These are phyloP conservation scores for Nomada flava DNA, from an alignment of 2,888 invertebrate species.

Conservation along the genomic window DNA sequence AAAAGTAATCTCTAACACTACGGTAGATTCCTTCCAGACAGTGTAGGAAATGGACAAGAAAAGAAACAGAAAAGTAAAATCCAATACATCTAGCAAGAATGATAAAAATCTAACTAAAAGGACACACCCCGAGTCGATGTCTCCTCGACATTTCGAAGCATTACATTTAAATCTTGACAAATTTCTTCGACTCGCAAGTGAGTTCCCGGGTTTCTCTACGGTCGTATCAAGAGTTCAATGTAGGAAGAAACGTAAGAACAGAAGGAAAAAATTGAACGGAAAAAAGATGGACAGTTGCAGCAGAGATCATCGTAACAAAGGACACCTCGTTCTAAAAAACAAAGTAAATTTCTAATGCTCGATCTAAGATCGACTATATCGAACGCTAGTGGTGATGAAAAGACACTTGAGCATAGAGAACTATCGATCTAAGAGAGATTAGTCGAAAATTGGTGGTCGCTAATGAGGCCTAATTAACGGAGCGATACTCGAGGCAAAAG, in stretches of 20 bases:
- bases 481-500: constrained; percentile 68
- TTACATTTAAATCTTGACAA: background rate
- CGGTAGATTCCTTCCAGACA: background rate
- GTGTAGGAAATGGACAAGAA: constrained; percentile 7
- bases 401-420: constrained; percentile 4
- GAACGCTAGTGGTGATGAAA: constrained; percentile 24
- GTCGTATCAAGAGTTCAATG: constrained; percentile 4
- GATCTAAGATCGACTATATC: constrained; percentile 51
- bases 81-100: constrained; percentile 7
- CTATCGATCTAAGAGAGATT: constrained; percentile 35
- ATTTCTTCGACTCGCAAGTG: background rate
- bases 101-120: constrained; percentile 40
- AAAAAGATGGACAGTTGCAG: constrained; percentile 9
- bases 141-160: background rate
- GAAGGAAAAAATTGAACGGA: background rate
- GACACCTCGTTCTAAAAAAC: background rate
- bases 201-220: constrained; percentile 38
- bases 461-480: constrained; percentile 32
- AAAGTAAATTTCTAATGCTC: constrained; percentile 13
- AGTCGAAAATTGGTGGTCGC: constrained; percentile 10
- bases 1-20: constrained; percentile 40
- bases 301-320: constrained; percentile 6
- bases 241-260: constrained; percentile 10
- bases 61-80: background rate
- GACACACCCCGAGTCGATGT: constrained; percentile 27